Percentiles rank a stretch among this genome's conserved stretches.
Conservation (phyloP, 2,888 invertebrate genomes). For the Diloba caeruleocephala region DNA sequence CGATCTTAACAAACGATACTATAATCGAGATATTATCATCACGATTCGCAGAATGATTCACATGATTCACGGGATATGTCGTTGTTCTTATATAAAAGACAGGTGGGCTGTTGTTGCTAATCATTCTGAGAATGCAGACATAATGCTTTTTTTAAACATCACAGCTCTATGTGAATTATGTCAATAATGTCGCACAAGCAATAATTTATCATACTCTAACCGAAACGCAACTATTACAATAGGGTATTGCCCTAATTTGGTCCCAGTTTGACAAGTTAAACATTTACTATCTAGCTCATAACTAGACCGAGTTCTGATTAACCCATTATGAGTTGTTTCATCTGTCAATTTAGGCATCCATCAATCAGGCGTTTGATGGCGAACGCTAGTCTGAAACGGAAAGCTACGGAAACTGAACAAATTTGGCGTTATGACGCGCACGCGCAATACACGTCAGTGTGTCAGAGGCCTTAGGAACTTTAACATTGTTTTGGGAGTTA, state of each 20-base stretch:
- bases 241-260: constrained; percentile 2
- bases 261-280: constrained; percentile 6
- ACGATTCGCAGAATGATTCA: too few relatives aligned
- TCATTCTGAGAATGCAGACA: too few relatives aligned
- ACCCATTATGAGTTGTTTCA: constrained; percentile 30
- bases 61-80: too few relatives aligned
- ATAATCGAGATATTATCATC: too few relatives aligned
- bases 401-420: too few relatives aligned
- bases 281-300: constrained; percentile 14
- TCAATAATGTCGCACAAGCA: not conserved
- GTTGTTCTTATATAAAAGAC: too few relatives aligned
- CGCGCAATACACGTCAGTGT: not conserved
- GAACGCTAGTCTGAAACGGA: too few relatives aligned
- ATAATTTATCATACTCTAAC: constrained; percentile 1
- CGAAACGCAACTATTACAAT: not conserved
- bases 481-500: constrained; percentile 40
- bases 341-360: constrained; percentile 20
- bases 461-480: constrained; percentile 12
- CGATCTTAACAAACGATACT: too few relatives aligned
- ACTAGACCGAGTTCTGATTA: constrained; percentile 26
- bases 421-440: too few relatives aligned
- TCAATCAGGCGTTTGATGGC: constrained; percentile 1
- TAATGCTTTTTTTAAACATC: too few relatives aligned
- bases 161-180: not conserved
- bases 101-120: too few relatives aligned